Evolutionary conservation across 2,797 vertebrate species (phyloP).

Genomic region (Dryobates pubescens): DNA sequence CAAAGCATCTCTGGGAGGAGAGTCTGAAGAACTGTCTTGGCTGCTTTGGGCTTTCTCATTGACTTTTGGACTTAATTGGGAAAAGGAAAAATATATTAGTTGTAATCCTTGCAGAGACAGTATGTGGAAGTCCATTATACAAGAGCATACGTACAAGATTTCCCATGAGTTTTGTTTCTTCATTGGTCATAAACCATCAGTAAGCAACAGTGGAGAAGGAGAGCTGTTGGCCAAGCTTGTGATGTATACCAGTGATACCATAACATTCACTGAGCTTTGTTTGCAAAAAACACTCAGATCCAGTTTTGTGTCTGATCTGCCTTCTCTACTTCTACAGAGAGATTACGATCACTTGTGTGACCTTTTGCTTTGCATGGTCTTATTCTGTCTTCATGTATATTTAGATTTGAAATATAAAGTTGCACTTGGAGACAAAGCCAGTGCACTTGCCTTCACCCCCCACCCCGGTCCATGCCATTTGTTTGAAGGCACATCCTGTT

Average conservation of each 20-base stretch:
- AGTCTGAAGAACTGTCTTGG: not conserved
- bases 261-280: not conserved
- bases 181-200: not conserved
- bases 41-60: not conserved
- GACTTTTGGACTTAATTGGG: not conserved
- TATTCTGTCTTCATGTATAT: not conserved
- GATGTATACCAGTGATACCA: not conserved
- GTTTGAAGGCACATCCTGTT: not conserved
- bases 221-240: not conserved
- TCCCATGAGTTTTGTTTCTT: not conserved
- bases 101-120: not conserved
- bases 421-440: not conserved
- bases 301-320: not conserved
- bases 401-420: not conserved
- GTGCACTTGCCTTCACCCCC: not conserved
- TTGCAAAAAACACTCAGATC: not conserved
- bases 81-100: not conserved
- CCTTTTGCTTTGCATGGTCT: not conserved
- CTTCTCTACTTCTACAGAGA: fast-evolving
- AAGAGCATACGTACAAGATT: not conserved
- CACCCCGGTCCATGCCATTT: no score
- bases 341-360: not conserved
- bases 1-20: not conserved
- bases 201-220: not conserved
- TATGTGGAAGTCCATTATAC: not conserved